Evolutionary conservation across 2,797 vertebrate genomes (phyloP).

Genomic region (Heteromormyrus szaboi): DNA sequence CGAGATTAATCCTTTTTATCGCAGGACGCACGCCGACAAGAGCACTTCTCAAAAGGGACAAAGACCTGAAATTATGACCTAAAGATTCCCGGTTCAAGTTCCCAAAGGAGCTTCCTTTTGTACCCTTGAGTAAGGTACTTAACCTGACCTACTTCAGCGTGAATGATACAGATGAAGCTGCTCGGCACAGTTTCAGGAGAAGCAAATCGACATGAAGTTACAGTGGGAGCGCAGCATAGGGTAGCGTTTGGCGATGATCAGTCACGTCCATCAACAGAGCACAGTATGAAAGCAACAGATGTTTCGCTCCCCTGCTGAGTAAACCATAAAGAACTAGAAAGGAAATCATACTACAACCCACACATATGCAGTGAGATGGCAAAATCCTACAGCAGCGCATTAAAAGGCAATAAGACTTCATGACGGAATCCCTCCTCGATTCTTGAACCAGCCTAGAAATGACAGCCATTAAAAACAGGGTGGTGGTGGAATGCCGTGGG

Average conservation of each 20-base stretch:
- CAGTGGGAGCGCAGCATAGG: background rate
- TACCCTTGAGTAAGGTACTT: background rate
- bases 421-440: background rate
- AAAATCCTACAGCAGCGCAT: background rate
- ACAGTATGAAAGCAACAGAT: background rate
- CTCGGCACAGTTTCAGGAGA: background rate
- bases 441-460: background rate
- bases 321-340: background rate
- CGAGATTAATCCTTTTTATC: background rate
- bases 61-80: background rate
- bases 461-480: background rate
- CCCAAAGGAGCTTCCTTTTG: conserved; percentile 18
- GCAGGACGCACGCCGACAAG: background rate
- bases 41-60: background rate
- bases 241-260: background rate
- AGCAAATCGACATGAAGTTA: background rate
- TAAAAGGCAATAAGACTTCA: background rate
- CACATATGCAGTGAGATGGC: background rate
- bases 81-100: conserved; percentile 23
- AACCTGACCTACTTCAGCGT: background rate
- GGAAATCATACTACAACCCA: background rate
- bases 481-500: background rate
- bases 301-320: background rate
- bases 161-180: conserved; percentile 2
- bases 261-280: background rate